These are phyloP conservation scores for Bombus balteatus DNA, from an alignment of 1,140 invertebrate genomes.

Conservation along the genomic window DNA sequence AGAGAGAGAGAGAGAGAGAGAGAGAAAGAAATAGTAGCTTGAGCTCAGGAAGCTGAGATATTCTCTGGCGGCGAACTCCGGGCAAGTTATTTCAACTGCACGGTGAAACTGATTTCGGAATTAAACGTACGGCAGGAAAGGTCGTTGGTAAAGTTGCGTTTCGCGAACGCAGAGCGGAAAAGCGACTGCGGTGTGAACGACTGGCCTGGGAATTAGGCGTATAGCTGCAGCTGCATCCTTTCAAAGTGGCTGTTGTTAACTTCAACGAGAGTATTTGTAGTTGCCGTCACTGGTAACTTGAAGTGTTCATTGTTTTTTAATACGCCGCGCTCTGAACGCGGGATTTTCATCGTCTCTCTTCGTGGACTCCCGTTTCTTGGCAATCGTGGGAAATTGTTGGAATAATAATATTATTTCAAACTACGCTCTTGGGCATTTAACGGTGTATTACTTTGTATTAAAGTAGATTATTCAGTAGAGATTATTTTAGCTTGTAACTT, in stretches of 20 bases:
- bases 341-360: background rate
- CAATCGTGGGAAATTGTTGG: background rate
- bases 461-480: background rate
- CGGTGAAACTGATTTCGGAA: conserved; percentile 39
- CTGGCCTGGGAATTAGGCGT: conserved; percentile 36
- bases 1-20: background rate
- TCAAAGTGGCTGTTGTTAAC: conserved; percentile 13
- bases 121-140: conserved; percentile 15
- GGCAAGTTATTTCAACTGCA: conserved; percentile 28
- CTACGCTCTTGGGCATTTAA: background rate
- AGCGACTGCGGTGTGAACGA: conserved; percentile 19
- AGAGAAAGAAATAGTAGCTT: background rate
- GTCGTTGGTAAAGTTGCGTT: background rate
- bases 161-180: background rate
- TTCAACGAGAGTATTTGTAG: conserved; percentile 1
- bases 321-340: background rate
- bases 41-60: background rate
- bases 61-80: conserved; percentile 4
- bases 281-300: background rate
- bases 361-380: background rate
- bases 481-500: background rate
- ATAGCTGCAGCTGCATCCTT: conserved; percentile 10
- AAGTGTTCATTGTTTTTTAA: conserved; percentile 3
- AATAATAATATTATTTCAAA: background rate
- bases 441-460: background rate